Evolutionary conservation across 2,888 invertebrate species (phyloP), one percentile per base, ranked within the genome.

Genomic region (Cylindroiulus punctatus): DNA sequence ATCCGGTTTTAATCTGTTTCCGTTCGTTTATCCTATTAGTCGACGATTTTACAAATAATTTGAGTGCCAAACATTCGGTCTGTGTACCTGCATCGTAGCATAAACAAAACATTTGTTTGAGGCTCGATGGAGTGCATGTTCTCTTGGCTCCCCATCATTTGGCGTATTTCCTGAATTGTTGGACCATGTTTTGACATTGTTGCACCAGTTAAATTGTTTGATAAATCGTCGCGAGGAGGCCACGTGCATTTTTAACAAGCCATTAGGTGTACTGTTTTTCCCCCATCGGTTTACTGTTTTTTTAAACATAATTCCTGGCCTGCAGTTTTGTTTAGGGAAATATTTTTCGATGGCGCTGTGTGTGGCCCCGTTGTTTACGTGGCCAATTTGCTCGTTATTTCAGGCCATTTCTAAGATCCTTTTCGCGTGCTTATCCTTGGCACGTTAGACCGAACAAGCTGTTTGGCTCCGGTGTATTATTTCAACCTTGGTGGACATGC

Each of bases 101-200:
- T 76, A 30, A 76, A 30, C 76, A 30, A 76, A 76, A 76, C 30
- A 30, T 76, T 14, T 65, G 22, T 65, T 65, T 5, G 52, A n/a
- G 22, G 22, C 57, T n/a, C n/a, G 47, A 52, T 22, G 22, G 57
- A 7, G 19, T n/a, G 7, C 14, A 30, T 30, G 26, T 30, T 44
- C 14, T 30, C 4, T 76, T 14, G 26, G 4, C 26, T 26, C 7
- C 0, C 26, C 65, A 10, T 65, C 17, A 30, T 30, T 76, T 76
- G 76, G 76, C 76, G 5, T 30, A 76, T 76, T 30, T 76, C 76
- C 76, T 76, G 32, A 30, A 76, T 76, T 76, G 76, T 76, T 30
- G 32, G 76, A 76, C 76, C 5, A 30, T 76, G 76, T 76, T 76
- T 30, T 76, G 76, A 76, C 76, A 76, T 76, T 17, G 76, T 76